Evolutionary conservation across 2,113 vertebrate genomes (phyloP).

Genomic region (Melospiza melodia): DNA sequence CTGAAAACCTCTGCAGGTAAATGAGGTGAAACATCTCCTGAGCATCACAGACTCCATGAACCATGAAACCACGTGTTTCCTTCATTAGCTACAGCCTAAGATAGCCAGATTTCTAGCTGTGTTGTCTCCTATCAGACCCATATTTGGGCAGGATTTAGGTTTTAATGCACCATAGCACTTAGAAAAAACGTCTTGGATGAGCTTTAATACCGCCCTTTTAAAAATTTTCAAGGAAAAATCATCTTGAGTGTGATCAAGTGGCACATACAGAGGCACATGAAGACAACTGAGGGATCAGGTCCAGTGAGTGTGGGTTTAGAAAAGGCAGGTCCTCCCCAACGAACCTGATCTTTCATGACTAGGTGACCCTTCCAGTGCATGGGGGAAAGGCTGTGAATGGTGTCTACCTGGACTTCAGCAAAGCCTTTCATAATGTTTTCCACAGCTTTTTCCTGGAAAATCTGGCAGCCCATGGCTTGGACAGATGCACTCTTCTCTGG

Average conservation of each 20-base stretch:
- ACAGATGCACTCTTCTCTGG: neutral
- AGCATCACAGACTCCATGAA: neutral
- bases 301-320: fast-evolving
- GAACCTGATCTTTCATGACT: neutral
- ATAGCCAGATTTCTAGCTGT: neutral
- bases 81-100: neutral
- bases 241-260: fast-evolving
- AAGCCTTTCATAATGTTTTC: neutral
- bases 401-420: neutral
- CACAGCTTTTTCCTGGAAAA: neutral
- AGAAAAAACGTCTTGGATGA: neutral
- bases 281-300: neutral
- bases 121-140: neutral
- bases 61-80: fast-evolving
- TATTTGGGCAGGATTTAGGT: neutral
- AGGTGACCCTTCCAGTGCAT: neutral
- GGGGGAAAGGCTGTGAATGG: neutral
- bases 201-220: fast-evolving
- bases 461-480: fast-evolving
- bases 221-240: neutral
- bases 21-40: neutral
- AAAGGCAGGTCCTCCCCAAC: neutral
- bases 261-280: neutral
- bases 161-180: neutral
- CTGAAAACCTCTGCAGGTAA: neutral